phyloP scores from a whole-genome alignment of 2,888 invertebrate species.

The Dynastes hyllus region DNA sequence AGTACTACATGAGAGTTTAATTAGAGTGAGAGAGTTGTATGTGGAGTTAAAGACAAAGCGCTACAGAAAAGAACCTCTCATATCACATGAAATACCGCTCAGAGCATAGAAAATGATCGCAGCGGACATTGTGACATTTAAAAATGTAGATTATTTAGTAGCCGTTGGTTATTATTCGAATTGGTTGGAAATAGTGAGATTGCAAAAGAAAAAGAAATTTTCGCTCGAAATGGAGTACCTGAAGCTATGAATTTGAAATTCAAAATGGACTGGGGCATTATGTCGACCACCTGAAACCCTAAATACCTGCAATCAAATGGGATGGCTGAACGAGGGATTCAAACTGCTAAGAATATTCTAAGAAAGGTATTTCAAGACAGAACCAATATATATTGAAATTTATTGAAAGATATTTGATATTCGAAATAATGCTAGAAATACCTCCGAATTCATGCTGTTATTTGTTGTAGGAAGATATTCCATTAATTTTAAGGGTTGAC shows the following conservation, averaged over 20 bases:
- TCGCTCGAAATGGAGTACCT: neutral
- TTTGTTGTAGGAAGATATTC: too few species aligned
- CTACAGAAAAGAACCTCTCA: neutral
- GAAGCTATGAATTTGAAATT: neutral
- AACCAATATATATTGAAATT: neutral
- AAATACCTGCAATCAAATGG: neutral
- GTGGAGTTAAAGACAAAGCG: neutral
- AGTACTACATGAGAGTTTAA: neutral
- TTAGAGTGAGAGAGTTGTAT: neutral
- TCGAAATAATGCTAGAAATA: too few species aligned
- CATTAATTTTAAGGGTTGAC: too few species aligned
- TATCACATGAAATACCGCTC: too few species aligned
- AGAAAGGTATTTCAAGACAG: neutral
- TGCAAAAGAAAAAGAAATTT: too few species aligned
- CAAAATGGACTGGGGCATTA: neutral
- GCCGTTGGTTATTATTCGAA: neutral
- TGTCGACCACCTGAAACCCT: neutral
- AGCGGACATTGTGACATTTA: too few species aligned
- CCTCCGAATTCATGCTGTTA: too few species aligned
- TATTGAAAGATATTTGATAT: too few species aligned
- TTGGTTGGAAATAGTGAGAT: neutral
- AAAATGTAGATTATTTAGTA: too few species aligned
- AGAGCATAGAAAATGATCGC: too few species aligned
- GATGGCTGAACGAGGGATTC: neutral
- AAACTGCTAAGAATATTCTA: too few species aligned